A percentile compares a stretch with the other conserved stretches of the same genome.
Conservation (phyloP, 2,888 invertebrate species). For the Cheilosia vulpina region DNA sequence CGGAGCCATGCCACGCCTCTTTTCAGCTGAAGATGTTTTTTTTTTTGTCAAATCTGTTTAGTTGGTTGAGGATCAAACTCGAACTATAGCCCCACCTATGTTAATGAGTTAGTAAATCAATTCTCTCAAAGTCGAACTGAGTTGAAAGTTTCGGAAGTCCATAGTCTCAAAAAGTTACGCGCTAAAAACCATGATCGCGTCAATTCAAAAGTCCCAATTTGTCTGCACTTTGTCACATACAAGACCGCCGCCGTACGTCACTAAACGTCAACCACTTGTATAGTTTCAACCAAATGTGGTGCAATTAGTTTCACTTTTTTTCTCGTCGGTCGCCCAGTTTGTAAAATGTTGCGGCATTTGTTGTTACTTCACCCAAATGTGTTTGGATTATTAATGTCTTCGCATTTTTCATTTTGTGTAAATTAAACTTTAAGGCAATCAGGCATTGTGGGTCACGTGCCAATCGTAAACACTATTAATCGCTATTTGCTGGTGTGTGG, state of each 20-base stretch:
- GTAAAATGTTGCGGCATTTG: constrained; percentile 35
- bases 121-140: no score
- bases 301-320: constrained; percentile 65
- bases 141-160: no score
- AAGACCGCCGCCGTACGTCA: neutral
- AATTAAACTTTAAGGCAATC: constrained; percentile 33
- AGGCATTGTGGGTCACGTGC: constrained; percentile 63
- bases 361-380: constrained; percentile 61
- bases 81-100: no score
- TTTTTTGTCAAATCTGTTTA: no score
- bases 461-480: constrained; percentile 45
- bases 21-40: no score
- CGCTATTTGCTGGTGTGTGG: constrained; percentile 31
- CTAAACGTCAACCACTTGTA: neutral
- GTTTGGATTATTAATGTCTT: constrained; percentile 44
- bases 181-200: no score
- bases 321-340: neutral
- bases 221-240: neutral
- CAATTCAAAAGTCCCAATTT: neutral
- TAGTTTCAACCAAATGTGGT: constrained; percentile 15
- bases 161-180: no score
- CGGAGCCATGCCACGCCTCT: no score
- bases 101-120: no score
- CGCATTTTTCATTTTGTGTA: constrained; percentile 3
- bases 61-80: no score